Evolutionary conservation across 2,888 invertebrate species (phyloP).

Genomic region (Amphimallon solstitiale): DNA sequence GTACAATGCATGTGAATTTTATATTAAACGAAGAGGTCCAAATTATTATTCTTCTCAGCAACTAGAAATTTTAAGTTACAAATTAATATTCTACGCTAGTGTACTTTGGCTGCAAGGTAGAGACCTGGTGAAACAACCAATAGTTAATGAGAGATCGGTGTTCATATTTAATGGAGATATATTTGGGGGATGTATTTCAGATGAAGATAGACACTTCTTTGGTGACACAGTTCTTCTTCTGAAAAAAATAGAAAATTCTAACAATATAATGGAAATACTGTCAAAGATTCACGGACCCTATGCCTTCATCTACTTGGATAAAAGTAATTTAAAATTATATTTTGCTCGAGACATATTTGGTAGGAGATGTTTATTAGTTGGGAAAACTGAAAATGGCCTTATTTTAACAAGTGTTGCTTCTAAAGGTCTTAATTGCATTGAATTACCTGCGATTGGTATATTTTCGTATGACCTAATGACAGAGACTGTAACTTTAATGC

Average conservation of each 20-base stretch:
- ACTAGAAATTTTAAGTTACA: conserved; percentile 42
- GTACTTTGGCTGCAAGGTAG: conserved; percentile 89
- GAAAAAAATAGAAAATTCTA: conserved; percentile 57
- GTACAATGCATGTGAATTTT: conserved; percentile 49
- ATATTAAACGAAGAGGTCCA: conserved; percentile 36
- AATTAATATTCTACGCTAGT: conserved; percentile 62
- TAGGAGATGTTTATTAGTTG: conserved; percentile 82
- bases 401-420: conserved; percentile 68
- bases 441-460: conserved; percentile 73
- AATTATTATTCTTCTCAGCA: conserved; percentile 12
- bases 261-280: conserved; percentile 62
- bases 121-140: conserved; percentile 74
- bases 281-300: conserved; percentile 81
- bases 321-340: conserved; percentile 69
- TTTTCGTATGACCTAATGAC: conserved; percentile 65
- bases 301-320: conserved; percentile 81
- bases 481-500: conserved; percentile 61
- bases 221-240: conserved; percentile 69
- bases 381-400: conserved; percentile 61
- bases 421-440: conserved; percentile 68
- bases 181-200: conserved; percentile 66
- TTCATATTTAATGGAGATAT: conserved; percentile 93
- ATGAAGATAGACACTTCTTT: conserved; percentile 58
- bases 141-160: conserved; percentile 69
- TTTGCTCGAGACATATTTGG: conserved; percentile 89